Evolutionary conservation across 2,888 invertebrate genomes (phyloP), one percentile per base, ranked within the genome.

Genomic region (Venusia cambrica): DNA sequence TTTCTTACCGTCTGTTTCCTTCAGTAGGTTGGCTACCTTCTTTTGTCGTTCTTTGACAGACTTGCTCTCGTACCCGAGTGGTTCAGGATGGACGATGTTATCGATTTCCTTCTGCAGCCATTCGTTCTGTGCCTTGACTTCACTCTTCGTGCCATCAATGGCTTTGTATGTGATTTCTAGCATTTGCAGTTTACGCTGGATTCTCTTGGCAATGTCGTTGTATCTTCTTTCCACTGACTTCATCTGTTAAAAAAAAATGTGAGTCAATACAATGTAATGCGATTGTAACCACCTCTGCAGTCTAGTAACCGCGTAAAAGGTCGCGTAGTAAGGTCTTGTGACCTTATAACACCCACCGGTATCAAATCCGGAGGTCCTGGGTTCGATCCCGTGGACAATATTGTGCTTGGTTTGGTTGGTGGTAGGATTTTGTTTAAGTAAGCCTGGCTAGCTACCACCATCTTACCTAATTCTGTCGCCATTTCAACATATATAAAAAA

Each of bases 1-100:
- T 58, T 94, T 92, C 70, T 96, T 96, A 4, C 93, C 92, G 57
- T 96, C 95, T 1, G 94, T 92, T 73, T 97, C 97, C 73, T 95
- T 95, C 28, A 94, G 79, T 33, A 95, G 79, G 29, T 91, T 90
- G 62, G 93, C 94, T 19, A 93, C 79, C 51, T 91, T 88, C 58
- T 92, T 92, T 24, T 93, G 90, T 36, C 91, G 89, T 43, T 92
- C 92, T 56, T 95, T 95, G 0, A 92, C 92, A 18, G 92, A 91
- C 53, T 92, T 92, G 42, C 92, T 93, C 52, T 94, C 93, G 60
- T 89, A 95, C 1, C 95, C 94, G 11, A 95, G 80, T 1, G 92
- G 90, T 48, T 90, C 89, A 0, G 92, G 91, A 21, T 90, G 88
- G 48, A 91, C 88, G 10, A 94, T 79, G 43, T 90, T 90, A 21